Base-by-base conservation (phyloP, 2,113 vertebrate genomes). In the Myanophis thanlyinensis region DNA sequence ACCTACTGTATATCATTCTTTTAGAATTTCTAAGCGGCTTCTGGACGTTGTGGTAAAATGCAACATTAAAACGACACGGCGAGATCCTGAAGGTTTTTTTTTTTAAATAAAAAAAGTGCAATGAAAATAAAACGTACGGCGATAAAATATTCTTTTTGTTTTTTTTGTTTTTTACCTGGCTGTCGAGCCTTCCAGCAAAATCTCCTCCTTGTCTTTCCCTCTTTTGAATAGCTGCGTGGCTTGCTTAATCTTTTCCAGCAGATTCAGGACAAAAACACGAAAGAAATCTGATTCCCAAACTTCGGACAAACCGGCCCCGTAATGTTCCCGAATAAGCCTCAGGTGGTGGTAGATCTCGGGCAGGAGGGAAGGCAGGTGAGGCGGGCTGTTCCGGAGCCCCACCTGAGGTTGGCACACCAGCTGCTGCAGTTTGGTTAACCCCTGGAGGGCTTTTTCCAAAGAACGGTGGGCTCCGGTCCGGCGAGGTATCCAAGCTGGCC, bases 321-420 rank as follows among this genome's bases (percentile, higher is more conserved):
- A 23, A 25, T 47, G 59, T 3, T 89, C 88, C 4, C 27, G 89
- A 89, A 46, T 49, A 9, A 11, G 90, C 47, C 1, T 46, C 22
- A 7, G 46, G 49, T 85, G 40, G 80, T 4, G 88, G 80, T 93
- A 86, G 0, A 95, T 97, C 90, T 98, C 96, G 1, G 96, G 97
- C 52, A 98, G 93, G 89, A 99, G 95, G 22, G 98, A 97, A 0
- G 97, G 97, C 85, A 99, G 97, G 93, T 98, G 98, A 0, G 98
- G 98, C 0, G 98, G 98, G 73, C 98, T 98, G 92, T 97, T 97
- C 94, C 93, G 97, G 13, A 98, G 96, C 30, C 92, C 94, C 86
- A 97, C 92, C 51, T 95, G 95, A 0, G 97, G 97, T 92, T 98
- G 95, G 5, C 93, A 94, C 84, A 96, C 97, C 91, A 97, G 94